phyloP scores from a whole-genome alignment of 2,888 invertebrate genomes.

The Hypsopygia costalis region DNA sequence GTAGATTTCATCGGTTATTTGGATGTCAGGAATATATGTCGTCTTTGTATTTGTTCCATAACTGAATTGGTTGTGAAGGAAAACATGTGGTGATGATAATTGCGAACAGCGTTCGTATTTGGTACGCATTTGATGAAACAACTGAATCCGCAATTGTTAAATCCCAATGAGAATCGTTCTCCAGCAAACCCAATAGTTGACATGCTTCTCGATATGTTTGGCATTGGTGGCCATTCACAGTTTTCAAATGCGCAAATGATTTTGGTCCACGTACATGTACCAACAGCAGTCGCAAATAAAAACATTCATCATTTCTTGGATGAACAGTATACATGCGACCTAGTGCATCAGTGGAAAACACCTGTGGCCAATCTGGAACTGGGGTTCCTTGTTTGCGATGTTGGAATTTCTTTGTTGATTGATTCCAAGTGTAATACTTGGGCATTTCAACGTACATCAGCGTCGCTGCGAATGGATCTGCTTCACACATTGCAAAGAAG shows the following conservation, averaged over 20 bases:
- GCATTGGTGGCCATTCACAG: conserved; percentile 25
- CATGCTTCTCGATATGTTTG: conserved; percentile 26
- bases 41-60: conserved; percentile 18
- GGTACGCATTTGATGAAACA: conserved; percentile 16
- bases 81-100: conserved; percentile 26
- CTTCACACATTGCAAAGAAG: conserved; percentile 22
- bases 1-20: too few species aligned
- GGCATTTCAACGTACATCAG: conserved; percentile 22
- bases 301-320: conserved; percentile 5
- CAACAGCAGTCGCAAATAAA: conserved; percentile 11
- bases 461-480: conserved; percentile 21
- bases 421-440: conserved; percentile 24
- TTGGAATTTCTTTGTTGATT: conserved; percentile 20
- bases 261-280: conserved; percentile 20
- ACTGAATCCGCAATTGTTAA: conserved; percentile 14
- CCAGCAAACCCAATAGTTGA: conserved; percentile 23
- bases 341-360: too few species aligned
- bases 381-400: conserved; percentile 24
- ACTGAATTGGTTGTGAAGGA: conserved; percentile 16
- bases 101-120: conserved; percentile 20
- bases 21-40: too few species aligned
- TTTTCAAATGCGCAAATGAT: conserved; percentile 24
- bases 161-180: conserved; percentile 24
- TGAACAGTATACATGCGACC: too few species aligned
- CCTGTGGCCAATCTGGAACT: conserved; percentile 16